These are phyloP conservation scores for Peromyscus melanophrys DNA, from an alignment of 2,797 vertebrate genomes.

Conservation along the genomic window DNA sequence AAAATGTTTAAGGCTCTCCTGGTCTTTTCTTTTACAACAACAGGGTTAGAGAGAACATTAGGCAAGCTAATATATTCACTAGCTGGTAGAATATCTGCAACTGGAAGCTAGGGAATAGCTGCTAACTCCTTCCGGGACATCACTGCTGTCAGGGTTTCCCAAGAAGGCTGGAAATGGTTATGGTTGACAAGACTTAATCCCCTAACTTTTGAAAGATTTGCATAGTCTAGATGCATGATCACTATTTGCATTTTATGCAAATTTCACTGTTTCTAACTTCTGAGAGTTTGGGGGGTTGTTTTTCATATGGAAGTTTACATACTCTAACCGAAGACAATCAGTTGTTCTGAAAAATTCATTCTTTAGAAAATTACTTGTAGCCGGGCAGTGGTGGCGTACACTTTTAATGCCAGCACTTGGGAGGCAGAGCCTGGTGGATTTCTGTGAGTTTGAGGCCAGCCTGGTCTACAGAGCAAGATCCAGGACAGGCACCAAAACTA, in stretches of 20 bases:
- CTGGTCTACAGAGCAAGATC: too few species aligned
- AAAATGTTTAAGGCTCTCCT: not conserved
- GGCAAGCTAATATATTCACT: constrained; percentile 10
- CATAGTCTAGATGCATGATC: not conserved
- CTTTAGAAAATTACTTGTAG: constrained; percentile 30
- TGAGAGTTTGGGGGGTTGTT: not conserved
- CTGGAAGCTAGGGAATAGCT: not conserved
- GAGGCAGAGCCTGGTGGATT: too few species aligned
- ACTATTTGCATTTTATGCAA: constrained; percentile 41
- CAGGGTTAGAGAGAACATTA: not conserved
- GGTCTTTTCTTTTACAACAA: not conserved
- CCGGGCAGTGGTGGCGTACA: too few species aligned
- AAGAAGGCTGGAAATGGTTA: not conserved
- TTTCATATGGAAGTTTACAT: constrained; percentile 38
- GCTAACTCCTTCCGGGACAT: not conserved
- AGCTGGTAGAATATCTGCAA: not conserved
- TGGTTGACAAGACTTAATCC: not conserved
- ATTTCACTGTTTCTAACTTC: constrained; percentile 62
- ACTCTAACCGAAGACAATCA: constrained; percentile 32
- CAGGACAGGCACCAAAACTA: too few species aligned
- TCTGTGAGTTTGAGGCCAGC: too few species aligned
- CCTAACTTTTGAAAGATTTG: constrained; percentile 13
- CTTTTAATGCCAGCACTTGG: too few species aligned
- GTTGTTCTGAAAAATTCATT: not conserved
- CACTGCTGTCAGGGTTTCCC: not conserved